Conservation (phyloP, 2,888 invertebrate genomes). For the Scaeva pyrastri region DNA sequence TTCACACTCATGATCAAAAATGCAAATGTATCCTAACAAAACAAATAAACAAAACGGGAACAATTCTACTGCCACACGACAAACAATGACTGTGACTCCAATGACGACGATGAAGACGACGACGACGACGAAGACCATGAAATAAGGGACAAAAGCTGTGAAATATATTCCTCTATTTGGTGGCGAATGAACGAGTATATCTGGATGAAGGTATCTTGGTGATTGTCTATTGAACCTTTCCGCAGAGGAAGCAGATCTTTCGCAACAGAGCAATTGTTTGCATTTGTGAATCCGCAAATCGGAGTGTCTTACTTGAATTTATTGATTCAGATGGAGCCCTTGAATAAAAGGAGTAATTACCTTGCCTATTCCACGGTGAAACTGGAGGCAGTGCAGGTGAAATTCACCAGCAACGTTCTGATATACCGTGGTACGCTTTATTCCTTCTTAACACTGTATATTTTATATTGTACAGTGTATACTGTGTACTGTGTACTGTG, state of each 20-base stretch:
- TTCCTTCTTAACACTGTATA: too few species aligned
- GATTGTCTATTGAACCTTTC: constrained; percentile 29
- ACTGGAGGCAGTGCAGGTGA: background rate
- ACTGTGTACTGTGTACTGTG: too few species aligned
- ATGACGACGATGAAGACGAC: background rate
- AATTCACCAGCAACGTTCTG: constrained; percentile 8
- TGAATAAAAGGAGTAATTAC: constrained; percentile 57
- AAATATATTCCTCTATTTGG: constrained; percentile 39
- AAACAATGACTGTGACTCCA: background rate
- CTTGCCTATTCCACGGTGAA: constrained; percentile 46
- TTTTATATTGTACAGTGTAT: too few species aligned
- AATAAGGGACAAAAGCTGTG: constrained; percentile 24
- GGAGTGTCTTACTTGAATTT: constrained; percentile 64
- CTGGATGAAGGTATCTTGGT: constrained; percentile 12
- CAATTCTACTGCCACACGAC: constrained; percentile 10
- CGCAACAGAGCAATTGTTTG: constrained; percentile 10
- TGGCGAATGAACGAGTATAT: constrained; percentile 16
- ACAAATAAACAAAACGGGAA: constrained; percentile 49
- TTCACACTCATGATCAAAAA: constrained; percentile 72
- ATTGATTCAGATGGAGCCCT: constrained; percentile 37
- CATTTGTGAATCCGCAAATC: constrained; percentile 51
- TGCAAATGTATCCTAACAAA: constrained; percentile 59
- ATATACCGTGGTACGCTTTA: too few species aligned
- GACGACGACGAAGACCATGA: background rate
- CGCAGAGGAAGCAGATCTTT: background rate